A percentile compares a stretch with the other conserved stretches of the same genome.
Conservation (phyloP, 2,797 vertebrate species). For the Acanthornis magna region DNA sequence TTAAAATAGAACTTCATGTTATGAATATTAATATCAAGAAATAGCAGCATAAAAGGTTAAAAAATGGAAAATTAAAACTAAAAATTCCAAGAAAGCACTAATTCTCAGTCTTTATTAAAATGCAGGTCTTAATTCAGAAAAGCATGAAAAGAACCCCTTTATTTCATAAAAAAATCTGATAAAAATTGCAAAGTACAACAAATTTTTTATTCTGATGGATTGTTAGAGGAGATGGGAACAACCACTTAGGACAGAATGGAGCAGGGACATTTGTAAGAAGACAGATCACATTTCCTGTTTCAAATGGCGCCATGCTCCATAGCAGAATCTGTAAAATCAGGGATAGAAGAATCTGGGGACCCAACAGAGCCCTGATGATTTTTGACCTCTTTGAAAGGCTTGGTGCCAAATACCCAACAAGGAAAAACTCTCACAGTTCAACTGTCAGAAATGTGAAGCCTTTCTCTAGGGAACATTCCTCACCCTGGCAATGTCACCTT, state of each 20-base stretch:
- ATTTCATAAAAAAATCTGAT: background rate
- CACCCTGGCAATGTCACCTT: background rate
- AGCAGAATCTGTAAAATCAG: background rate
- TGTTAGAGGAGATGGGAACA: background rate
- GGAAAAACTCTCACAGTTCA: background rate
- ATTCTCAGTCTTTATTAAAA: background rate
- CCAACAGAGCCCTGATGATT: accelerated
- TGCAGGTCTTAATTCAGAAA: background rate
- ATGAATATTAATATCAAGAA: background rate
- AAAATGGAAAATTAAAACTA: background rate
- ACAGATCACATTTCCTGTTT: background rate
- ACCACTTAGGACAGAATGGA: background rate
- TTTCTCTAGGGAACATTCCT: background rate
- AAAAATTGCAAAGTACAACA: background rate
- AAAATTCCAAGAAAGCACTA: background rate
- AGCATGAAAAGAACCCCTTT: accelerated
- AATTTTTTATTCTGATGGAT: background rate
- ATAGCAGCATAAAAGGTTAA: background rate
- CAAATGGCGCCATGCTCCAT: background rate
- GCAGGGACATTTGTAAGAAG: background rate
- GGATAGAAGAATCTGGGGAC: background rate
- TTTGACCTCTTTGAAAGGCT: background rate
- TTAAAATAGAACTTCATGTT: background rate
- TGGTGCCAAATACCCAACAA: background rate
- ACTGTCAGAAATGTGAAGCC: background rate